A percentile compares a stretch with the other conserved stretches of the same genome.
Evolutionary conservation across 2,113 vertebrate genomes (phyloP).

Genomic region (Pseudorhombus dupliciocellatus): DNA sequence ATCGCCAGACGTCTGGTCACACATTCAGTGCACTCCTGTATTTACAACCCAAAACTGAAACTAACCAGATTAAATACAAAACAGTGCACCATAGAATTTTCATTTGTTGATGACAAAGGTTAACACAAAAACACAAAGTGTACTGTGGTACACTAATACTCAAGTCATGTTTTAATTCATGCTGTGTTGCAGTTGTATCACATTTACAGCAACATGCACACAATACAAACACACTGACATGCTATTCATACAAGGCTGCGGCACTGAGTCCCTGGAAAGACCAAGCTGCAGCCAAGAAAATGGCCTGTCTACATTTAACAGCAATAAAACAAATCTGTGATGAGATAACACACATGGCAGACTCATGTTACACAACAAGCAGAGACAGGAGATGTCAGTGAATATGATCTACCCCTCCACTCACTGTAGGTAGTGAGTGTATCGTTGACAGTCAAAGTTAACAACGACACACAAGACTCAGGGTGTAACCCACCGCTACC

Average conservation of each 20-base stretch:
- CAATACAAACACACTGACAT: neutral
- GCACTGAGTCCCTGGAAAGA: neutral
- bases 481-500: neutral
- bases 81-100: too few species aligned
- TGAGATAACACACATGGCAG: too few species aligned
- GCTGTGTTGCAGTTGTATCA: neutral
- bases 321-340: neutral
- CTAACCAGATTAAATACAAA: too few species aligned
- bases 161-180: neutral
- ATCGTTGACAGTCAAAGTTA: neutral
- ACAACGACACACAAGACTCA: neutral
- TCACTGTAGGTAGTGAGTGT: neutral
- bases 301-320: neutral
- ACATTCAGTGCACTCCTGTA: too few species aligned
- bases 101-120: too few species aligned
- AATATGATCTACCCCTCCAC: neutral
- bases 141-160: neutral
- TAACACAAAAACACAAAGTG: too few species aligned
- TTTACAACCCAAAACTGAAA: too few species aligned
- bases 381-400: neutral
- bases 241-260: too few species aligned
- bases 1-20: too few species aligned
- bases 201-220: too few species aligned
- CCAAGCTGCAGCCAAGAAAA: too few species aligned
- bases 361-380: neutral